phyloP scores from a whole-genome alignment of 2,797 vertebrate species.

The Siniperca undulata region DNA sequence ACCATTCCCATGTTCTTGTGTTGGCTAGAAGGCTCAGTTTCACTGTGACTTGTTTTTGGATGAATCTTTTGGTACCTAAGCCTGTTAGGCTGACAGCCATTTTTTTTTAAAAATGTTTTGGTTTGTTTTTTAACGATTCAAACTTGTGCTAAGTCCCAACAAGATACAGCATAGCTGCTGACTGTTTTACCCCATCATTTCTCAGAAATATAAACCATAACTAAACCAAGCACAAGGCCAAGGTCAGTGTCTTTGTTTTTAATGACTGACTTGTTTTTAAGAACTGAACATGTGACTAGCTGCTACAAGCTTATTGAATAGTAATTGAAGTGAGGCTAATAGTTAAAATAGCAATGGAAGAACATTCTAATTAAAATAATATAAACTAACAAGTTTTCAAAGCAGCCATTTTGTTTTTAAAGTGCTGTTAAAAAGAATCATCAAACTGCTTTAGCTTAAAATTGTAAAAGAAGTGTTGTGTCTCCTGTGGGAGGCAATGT shows the following conservation, averaged over 20 bases:
- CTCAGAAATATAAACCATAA: conserved; percentile 32
- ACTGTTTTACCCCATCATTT: background rate
- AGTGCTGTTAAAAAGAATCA: background rate
- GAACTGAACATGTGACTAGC: conserved; percentile 7
- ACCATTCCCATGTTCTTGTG: background rate
- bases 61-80: background rate
- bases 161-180: background rate
- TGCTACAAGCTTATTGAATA: background rate
- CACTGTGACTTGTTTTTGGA: background rate
- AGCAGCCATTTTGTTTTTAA: too few relatives aligned
- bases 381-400: background rate
- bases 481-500: background rate
- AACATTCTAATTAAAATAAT: background rate
- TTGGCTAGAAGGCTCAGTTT: background rate
- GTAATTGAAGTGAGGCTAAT: background rate
- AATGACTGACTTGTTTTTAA: conserved; percentile 2
- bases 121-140: background rate
- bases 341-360: background rate
- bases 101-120: too few relatives aligned
- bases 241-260: background rate
- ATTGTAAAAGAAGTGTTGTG: background rate
- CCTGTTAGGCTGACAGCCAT: background rate
- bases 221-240: conserved; percentile 1
- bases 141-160: background rate
- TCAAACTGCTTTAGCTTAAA: background rate